Evolutionary conservation across 2,888 invertebrate species (phyloP).

Genomic region (Melanchra persicariae): DNA sequence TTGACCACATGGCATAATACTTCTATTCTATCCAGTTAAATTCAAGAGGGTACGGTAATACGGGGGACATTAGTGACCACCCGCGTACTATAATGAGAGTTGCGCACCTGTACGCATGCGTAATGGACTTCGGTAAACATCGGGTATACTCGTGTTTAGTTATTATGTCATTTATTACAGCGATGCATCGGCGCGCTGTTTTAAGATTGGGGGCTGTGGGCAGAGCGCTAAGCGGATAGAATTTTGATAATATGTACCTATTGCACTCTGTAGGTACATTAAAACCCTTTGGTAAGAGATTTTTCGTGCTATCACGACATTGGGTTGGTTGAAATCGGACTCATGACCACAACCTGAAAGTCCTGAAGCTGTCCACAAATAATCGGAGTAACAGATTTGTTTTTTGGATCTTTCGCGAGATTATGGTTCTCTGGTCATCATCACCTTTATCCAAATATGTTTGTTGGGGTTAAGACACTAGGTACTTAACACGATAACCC

Average conservation of each 20-base stretch:
- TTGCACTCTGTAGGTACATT: neutral
- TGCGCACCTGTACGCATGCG: conserved; percentile 67
- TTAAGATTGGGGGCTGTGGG: conserved; percentile 2
- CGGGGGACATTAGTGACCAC: conserved; percentile 78
- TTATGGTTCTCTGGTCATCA: too few species aligned
- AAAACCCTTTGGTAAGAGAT: neutral
- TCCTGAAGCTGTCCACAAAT: too few species aligned
- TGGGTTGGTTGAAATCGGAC: neutral
- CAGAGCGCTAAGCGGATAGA: neutral
- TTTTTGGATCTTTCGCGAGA: too few species aligned
- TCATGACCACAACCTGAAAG: too few species aligned
- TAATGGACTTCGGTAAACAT: conserved; percentile 66
- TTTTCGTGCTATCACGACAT: neutral
- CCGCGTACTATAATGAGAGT: conserved; percentile 74
- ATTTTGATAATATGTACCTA: neutral
- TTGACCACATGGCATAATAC: conserved; percentile 10
- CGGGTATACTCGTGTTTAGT: conserved; percentile 63
- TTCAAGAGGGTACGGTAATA: conserved; percentile 67
- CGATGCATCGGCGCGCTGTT: conserved; percentile 6
- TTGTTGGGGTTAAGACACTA: too few species aligned
- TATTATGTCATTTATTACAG: conserved; percentile 65
- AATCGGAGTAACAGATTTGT: too few species aligned
- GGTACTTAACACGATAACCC: neutral
- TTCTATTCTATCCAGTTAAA: conserved; percentile 62
- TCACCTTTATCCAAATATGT: too few species aligned